These are phyloP conservation scores for Pseudopodoces humilis DNA, from an alignment of 2,113 vertebrate genomes.

Conservation along the genomic window DNA sequence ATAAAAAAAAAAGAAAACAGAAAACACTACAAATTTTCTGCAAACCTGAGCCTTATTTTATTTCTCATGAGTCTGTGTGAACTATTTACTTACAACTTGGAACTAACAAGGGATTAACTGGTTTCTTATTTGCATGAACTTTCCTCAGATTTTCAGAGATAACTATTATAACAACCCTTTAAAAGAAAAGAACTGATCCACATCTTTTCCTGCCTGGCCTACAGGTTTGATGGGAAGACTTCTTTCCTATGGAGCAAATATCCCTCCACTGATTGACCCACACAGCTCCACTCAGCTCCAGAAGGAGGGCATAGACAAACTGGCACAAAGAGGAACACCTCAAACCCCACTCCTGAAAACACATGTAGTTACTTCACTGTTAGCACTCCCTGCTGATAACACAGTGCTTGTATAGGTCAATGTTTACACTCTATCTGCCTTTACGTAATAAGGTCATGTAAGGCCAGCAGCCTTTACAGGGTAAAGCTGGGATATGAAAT, in stretches of 20 bases:
- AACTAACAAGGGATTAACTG: neutral
- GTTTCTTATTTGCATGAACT: neutral
- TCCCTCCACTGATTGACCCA: accelerated
- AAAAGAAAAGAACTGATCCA: neutral
- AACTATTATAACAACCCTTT: accelerated
- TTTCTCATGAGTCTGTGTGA: neutral
- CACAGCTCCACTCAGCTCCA: neutral
- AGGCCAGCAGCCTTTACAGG: neutral
- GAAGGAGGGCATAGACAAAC: neutral
- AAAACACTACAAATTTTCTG: neutral
- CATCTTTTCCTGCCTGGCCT: neutral
- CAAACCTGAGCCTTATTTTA: neutral
- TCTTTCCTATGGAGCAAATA: neutral
- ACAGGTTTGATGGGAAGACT: neutral
- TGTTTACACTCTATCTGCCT: neutral
- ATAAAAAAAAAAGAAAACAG: neutral
- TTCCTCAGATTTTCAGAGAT: neutral
- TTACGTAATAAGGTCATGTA: neutral
- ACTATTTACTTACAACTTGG: neutral
- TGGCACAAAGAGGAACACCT: accelerated
- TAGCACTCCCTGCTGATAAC: neutral
- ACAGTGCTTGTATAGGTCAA: neutral
- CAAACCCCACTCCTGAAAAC: neutral
- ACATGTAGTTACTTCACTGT: accelerated
- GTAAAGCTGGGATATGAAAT: neutral